Evolutionary conservation across 2,888 invertebrate genomes (phyloP).

Genomic region (Malacosoma neustria): DNA sequence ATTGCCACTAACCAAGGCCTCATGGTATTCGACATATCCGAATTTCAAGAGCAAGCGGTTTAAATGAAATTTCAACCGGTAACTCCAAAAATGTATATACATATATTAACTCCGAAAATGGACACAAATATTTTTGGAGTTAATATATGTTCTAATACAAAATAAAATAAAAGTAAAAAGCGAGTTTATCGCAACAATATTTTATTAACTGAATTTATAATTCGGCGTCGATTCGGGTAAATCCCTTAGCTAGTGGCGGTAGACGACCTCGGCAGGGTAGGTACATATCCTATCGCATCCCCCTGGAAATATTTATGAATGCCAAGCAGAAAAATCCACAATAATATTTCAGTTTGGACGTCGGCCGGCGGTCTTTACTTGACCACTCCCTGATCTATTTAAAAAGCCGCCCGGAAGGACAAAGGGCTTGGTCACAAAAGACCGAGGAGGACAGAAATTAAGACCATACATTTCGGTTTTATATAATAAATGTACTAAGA

Average conservation of each 20-base stretch:
- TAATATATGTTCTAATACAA: too few species aligned
- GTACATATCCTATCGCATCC: slow-evolving; percentile 25
- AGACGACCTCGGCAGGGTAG: slow-evolving; percentile 17
- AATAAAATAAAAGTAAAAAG: slow-evolving; percentile 67
- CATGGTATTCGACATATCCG: too few species aligned
- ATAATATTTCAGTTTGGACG: slow-evolving; percentile 72
- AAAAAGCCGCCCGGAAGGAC: slow-evolving; percentile 72
- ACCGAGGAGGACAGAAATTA: too few species aligned
- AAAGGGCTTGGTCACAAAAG: slow-evolving; percentile 67
- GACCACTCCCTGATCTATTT: slow-evolving; percentile 71
- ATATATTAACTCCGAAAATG: too few species aligned
- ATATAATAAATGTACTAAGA: too few species aligned
- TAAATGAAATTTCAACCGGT: too few species aligned
- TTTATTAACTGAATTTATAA: slow-evolving; percentile 75
- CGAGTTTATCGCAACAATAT: slow-evolving; percentile 69
- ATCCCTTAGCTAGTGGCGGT: slow-evolving; percentile 34
- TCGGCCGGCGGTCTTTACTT: slow-evolving; percentile 60
- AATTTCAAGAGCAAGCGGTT: too few species aligned
- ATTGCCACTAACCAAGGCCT: too few species aligned
- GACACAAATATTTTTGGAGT: too few species aligned
- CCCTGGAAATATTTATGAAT: slow-evolving; percentile 71
- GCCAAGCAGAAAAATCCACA: slow-evolving; percentile 74
- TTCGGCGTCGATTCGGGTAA: slow-evolving; percentile 68
- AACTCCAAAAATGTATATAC: too few species aligned
- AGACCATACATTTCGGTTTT: too few species aligned